Evolutionary conservation across 2,113 vertebrate genomes (phyloP), one percentile per base, ranked within the genome.

Genomic region (Dinomys branickii): DNA sequence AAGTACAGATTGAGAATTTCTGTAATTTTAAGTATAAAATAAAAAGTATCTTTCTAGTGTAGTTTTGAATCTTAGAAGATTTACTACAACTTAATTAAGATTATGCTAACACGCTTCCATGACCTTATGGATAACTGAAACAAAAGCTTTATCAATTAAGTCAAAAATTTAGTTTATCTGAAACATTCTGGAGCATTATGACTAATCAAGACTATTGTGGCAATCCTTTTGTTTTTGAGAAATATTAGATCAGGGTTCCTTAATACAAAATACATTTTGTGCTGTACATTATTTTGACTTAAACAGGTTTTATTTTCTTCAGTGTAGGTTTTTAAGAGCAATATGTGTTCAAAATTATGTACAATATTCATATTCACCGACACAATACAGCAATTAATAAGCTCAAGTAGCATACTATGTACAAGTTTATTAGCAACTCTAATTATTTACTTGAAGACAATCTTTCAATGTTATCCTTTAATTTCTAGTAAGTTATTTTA

Each of bases 121-220:
- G 30, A 96, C 83, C 75, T n/a, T 77, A 90, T 78, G 50, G 58
- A 83, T 30, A 65, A 54, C 54, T 54, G 35, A 59, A 95, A 88
- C 0, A 33, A 94, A 52, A 83, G 24, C 59, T 73, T 30, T 38
- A 9, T 0, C 41, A 87, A 67, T 61, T 82, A 84, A 69, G 6
- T 87, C 35, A 85, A 88, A 92, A 85, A 35, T 69, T 22, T 58
- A 92, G 86, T 52, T 85, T 88, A 83, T 56, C 61, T 78, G 24
- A 80, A 3, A 82, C 2, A 35, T 86, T 92, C 1, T 85, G 7
- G 6, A 84, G 24, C 3, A 38, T 89, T 41, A 24, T 59, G 47
- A 54, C 1, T 69, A 59, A 73, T 59, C 1, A 41, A 82, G 81
- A 73, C 28, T 77, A n/a, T 12, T 71, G 38, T 38, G 50, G 19